Conservation (phyloP, 2,888 invertebrate genomes). For the Geophilus truncorum region DNA sequence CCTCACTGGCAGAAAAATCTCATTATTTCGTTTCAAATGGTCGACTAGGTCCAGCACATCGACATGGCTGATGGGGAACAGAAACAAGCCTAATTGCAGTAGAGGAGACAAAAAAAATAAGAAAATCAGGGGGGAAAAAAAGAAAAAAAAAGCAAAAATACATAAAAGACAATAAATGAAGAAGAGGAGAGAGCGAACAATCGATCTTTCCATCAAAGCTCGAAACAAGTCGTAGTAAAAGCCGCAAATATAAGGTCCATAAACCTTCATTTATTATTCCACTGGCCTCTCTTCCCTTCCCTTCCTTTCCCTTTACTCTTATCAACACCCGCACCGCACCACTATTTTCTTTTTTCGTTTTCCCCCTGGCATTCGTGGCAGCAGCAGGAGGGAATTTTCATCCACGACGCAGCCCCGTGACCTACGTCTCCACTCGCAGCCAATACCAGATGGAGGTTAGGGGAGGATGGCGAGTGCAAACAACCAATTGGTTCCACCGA, state of each 20-base stretch:
- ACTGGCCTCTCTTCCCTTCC: not conserved
- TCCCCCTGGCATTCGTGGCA: slow-evolving; percentile 14
- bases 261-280: slow-evolving; percentile 12
- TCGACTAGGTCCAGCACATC: not conserved
- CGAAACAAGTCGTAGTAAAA: not conserved
- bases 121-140: not conserved
- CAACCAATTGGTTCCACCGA: slow-evolving; percentile 20
- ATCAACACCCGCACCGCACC: slow-evolving; percentile 10
- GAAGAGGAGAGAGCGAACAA: not conserved
- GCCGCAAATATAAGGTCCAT: not conserved
- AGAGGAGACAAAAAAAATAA: not conserved
- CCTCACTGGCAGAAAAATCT: not conserved
- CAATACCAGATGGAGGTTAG: slow-evolving; percentile 16
- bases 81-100: not conserved
- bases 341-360: not conserved
- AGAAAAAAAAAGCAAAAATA: too few relatives aligned
- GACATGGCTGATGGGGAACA: not conserved
- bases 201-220: not conserved
- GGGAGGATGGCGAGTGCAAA: slow-evolving; percentile 2
- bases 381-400: slow-evolving; percentile 15
- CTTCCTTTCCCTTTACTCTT: not conserved
- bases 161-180: not conserved
- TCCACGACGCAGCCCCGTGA: slow-evolving; percentile 16
- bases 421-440: slow-evolving; percentile 1
- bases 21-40: not conserved